A percentile compares a stretch with the other conserved stretches of the same genome.
phyloP scores from a whole-genome alignment of 2,888 invertebrate genomes.

The Pteria penguin region DNA sequence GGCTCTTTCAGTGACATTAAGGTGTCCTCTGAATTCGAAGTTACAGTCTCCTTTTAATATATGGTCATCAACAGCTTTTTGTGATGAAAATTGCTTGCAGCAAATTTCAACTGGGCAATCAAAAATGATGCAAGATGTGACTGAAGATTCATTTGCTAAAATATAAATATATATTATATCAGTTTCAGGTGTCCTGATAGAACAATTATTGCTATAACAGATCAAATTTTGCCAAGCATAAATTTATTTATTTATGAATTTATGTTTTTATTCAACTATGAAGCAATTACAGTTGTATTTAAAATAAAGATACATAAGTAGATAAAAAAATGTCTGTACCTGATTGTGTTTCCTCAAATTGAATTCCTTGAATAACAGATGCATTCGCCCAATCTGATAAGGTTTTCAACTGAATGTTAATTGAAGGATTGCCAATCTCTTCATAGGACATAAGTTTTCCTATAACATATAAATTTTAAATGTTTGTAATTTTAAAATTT shows the following conservation, averaged over 20 bases:
- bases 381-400: not conserved
- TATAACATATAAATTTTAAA: no score
- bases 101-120: not conserved
- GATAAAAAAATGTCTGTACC: not conserved
- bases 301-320: no score
- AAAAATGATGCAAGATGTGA: not conserved
- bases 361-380: no score
- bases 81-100: not conserved
- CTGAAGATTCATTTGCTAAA: not conserved
- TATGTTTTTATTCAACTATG: no score
- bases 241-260: no score
- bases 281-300: no score
- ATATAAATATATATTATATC: no score
- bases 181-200: no score
- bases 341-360: not conserved
- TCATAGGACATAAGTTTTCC: not conserved
- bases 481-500: no score
- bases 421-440: not conserved
- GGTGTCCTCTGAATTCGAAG: not conserved
- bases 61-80: not conserved
- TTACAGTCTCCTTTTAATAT: not conserved
- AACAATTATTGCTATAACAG: no score
- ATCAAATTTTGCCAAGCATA: no score
- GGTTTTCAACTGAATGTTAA: not conserved
- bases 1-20: not conserved